Evolutionary conservation across 2,113 vertebrate genomes (phyloP).

Genomic region (Notothenia coriiceps): DNA sequence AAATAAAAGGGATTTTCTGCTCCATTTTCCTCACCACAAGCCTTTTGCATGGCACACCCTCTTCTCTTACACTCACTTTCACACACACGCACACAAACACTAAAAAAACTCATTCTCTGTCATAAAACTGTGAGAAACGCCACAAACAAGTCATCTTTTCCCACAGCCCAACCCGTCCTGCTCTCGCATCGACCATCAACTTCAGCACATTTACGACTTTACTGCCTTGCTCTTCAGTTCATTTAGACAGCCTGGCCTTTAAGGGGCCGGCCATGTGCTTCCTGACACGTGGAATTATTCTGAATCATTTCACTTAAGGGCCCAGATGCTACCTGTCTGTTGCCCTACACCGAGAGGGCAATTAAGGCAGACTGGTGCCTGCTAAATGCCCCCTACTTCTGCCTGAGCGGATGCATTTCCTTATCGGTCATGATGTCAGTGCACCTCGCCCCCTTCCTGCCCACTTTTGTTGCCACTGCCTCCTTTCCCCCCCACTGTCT

Average conservation of each 20-base stretch:
- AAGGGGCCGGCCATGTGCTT: constrained; percentile 57
- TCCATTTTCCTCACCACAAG: constrained; percentile 54
- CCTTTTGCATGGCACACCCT: constrained; percentile 21
- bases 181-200: constrained; percentile 40
- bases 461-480: constrained; percentile 44
- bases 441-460: constrained; percentile 51
- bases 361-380: constrained; percentile 69
- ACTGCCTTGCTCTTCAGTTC: constrained; percentile 57
- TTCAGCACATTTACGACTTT: constrained; percentile 74
- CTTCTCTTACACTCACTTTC: constrained; percentile 4
- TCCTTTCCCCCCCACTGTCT: constrained; percentile 9
- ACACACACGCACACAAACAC: constrained; percentile 14
- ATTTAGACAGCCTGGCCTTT: constrained; percentile 42
- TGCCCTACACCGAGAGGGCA: constrained; percentile 56
- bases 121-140: constrained; percentile 53
- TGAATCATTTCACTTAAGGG: constrained; percentile 86
- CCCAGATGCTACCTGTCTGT: constrained; percentile 75
- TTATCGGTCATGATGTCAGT: constrained; percentile 69
- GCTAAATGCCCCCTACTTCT: constrained; percentile 76
- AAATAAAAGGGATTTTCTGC: constrained; percentile 62
- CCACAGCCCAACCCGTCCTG: constrained; percentile 28
- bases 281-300: constrained; percentile 82
- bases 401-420: constrained; percentile 63
- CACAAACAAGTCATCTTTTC: constrained; percentile 45
- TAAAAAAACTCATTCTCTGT: background rate